Base-by-base conservation (phyloP, 2,797 vertebrate species). In the Microctenopoma stevenorrisi region DNA sequence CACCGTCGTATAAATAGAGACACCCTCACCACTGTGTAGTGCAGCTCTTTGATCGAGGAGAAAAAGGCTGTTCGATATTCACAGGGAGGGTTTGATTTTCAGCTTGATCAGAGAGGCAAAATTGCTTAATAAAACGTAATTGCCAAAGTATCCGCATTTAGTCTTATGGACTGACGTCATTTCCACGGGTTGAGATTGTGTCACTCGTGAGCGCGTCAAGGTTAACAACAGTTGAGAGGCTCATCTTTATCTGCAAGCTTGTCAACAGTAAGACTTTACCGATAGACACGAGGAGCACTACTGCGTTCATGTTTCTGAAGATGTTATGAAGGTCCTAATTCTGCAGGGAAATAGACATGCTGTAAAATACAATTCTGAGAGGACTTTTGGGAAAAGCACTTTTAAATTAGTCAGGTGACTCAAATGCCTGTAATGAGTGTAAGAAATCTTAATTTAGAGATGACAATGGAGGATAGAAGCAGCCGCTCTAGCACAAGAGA, bases 241-340 rank as follows among this genome's bases (percentile, higher is more conserved):
- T 92, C 91, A 89, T 89, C 87, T 90, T 91, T 87, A 86, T 82
- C 89, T 85, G 85, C 85, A 81, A 92, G 88, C 91, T 83, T 83
- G 87, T 91, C 82, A 87, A 85, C 78, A 68, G 73, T 70, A 70
- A 71, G 77, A 76, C 86, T 85, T 83, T 25, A 47, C 62, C 44
- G 42, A 49, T 67, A 70, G 74, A 85, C 59, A 71, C 64, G 4
- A 62, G 72, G 57, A 56, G 50, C 52, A 68, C 52, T 18, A 47
- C 50, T 56, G 60, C 48, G 4, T 37, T 72, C 14, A 28, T 25
- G 25, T 80, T 83, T 68, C 55, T 67, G 68, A 82, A 65, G 60
- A 10, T 48, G 9, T 48, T 48, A 22, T 48, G 46, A 22, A 4
- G 46, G 38, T 68, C 48, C 52, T 66, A 51, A 61, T 52, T 70